phyloP scores from a whole-genome alignment of 1,140 invertebrate species.

The Rhopalosiphum padi region DNA sequence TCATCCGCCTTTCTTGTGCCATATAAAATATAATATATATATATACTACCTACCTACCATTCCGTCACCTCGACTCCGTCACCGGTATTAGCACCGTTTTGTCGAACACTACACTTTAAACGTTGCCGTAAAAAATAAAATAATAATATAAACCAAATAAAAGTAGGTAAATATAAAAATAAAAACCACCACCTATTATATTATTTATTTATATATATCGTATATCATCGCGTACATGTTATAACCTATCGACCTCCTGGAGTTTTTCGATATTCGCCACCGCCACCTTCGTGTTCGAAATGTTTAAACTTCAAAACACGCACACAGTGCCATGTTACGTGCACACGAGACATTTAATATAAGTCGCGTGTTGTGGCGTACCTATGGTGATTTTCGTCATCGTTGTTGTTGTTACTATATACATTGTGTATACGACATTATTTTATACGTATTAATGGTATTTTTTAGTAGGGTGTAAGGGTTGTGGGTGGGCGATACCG shows the following conservation, averaged over 20 bases:
- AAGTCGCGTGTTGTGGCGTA: not conserved
- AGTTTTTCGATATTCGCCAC: constrained; percentile 18
- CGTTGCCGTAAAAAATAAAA: constrained; percentile 3
- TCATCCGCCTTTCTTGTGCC: too few relatives aligned
- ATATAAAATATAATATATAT: not conserved
- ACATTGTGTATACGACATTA: not conserved
- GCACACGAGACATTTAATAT: not conserved
- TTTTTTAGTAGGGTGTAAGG: not conserved
- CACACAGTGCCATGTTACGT: not conserved
- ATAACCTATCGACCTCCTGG: constrained; percentile 1
- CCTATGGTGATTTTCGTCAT: not conserved
- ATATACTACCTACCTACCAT: not conserved
- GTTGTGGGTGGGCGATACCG: not conserved
- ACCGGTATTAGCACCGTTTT: not conserved
- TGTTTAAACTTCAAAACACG: not conserved
- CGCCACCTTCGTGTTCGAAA: not conserved
- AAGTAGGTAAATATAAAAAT: not conserved
- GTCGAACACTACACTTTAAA: not conserved
- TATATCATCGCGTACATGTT: not conserved
- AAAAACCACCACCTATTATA: not conserved
- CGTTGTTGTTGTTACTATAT: not conserved
- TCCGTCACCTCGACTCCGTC: not conserved
- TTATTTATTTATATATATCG: not conserved
- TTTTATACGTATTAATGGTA: not conserved
- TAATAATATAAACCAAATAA: not conserved